phyloP scores from a whole-genome alignment of 2,888 invertebrate genomes.

The Eurytoma adleriae region DNA sequence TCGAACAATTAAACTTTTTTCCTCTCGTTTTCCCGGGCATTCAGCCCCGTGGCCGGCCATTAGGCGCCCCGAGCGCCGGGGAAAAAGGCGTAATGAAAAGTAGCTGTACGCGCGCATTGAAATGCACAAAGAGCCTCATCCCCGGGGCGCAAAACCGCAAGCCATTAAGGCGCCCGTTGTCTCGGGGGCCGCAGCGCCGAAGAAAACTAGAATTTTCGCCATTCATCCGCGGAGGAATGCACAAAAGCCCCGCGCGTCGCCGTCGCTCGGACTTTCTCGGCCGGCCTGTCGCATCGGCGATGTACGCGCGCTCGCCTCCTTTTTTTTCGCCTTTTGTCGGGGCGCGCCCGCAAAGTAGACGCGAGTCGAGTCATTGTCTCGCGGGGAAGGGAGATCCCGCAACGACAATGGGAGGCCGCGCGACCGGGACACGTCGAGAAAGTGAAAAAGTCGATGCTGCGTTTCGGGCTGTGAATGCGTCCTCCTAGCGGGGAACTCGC shows the following conservation, averaged over 20 bases:
- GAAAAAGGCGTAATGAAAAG: constrained; percentile 17
- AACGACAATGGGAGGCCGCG: too few relatives aligned
- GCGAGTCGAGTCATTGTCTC: too few relatives aligned
- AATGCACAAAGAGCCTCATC: background rate
- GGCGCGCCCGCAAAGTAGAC: too few relatives aligned
- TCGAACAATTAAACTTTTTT: constrained; percentile 5
- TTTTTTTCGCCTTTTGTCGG: background rate
- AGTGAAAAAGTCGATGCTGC: too few relatives aligned
- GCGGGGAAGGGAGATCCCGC: too few relatives aligned
- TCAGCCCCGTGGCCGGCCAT: background rate
- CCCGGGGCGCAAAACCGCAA: constrained; percentile 26
- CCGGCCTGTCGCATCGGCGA: background rate
- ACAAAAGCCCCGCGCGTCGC: constrained; percentile 25
- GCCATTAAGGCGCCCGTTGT: constrained; percentile 40
- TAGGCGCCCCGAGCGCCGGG: constrained; percentile 7
- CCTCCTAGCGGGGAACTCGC: too few relatives aligned
- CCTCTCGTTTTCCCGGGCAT: background rate
- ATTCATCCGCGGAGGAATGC: constrained; percentile 26
- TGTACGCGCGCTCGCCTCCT: background rate
- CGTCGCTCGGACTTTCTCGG: background rate
- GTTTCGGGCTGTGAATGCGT: too few relatives aligned
- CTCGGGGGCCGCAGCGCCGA: constrained; percentile 1
- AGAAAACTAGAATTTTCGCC: constrained; percentile 45
- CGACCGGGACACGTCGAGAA: too few relatives aligned
- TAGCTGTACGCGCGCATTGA: background rate